These are phyloP conservation scores for Nephrotoma appendiculata DNA, from an alignment of 2,888 invertebrate genomes.

Conservation along the genomic window DNA sequence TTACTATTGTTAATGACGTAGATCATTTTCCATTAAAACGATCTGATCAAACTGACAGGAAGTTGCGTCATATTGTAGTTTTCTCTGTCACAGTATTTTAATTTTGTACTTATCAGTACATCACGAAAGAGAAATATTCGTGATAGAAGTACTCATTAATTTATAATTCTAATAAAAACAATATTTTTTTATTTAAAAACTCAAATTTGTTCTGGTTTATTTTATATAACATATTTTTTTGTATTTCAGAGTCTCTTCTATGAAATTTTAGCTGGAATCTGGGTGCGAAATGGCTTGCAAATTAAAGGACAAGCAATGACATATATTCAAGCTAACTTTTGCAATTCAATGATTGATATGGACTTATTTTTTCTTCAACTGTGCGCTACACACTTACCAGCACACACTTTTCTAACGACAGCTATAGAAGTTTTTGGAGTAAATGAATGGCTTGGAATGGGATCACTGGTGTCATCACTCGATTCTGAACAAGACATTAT, in stretches of 20 bases:
- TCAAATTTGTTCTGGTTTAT: neutral
- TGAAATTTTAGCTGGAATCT: slow-evolving; percentile 86
- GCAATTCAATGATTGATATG: slow-evolving; percentile 96
- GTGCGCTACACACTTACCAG: slow-evolving; percentile 75
- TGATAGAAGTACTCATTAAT: too few relatives aligned
- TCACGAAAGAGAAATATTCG: neutral
- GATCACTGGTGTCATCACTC: slow-evolving; percentile 49
- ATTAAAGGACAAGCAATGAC: slow-evolving; percentile 99
- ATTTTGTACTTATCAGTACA: neutral
- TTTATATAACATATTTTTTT: slow-evolving; percentile 4
- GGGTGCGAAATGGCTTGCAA: slow-evolving; percentile 94
- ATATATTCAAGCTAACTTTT: slow-evolving; percentile 96
- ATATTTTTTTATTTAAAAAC: too few relatives aligned
- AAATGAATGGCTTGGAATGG: slow-evolving; percentile 69
- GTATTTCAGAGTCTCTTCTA: slow-evolving; percentile 75
- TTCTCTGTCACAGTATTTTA: neutral
- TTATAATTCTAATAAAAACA: too few relatives aligned
- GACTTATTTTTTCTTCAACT: slow-evolving; percentile 91
- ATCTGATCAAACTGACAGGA: too few relatives aligned
- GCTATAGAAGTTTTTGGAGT: slow-evolving; percentile 87
- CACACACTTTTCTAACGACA: slow-evolving; percentile 72
- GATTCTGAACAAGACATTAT: slow-evolving; percentile 80
- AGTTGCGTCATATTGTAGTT: too few relatives aligned
- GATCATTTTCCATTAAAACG: too few relatives aligned
- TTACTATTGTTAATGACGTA: too few relatives aligned